Percentiles rank a stretch among this genome's conserved stretches.
These are phyloP conservation scores for Neoaliturus tenellus DNA, from an alignment of 2,888 invertebrate species.

Conservation along the genomic window DNA sequence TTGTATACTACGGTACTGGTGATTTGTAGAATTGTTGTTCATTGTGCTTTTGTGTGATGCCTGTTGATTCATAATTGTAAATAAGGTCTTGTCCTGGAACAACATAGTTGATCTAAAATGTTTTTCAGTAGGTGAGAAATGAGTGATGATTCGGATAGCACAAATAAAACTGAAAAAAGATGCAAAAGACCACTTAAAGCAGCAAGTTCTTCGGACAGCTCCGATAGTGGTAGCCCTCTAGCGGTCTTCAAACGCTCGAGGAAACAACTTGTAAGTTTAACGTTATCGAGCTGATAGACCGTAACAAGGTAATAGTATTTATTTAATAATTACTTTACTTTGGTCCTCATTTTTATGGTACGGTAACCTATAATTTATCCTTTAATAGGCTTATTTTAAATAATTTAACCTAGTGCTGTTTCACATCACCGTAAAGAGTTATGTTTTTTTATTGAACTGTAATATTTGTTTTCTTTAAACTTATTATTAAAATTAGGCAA, in stretches of 20 bases:
- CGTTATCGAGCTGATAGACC: slow-evolving; percentile 2
- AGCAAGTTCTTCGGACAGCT: slow-evolving; percentile 48
- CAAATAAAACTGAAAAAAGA: slow-evolving; percentile 46
- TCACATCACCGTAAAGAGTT: neutral
- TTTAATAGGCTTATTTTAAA: neutral
- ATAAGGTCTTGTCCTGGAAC: neutral
- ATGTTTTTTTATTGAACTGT: too few species aligned
- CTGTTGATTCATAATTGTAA: neutral
- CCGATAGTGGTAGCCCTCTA: slow-evolving; percentile 41
- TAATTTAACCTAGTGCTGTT: neutral
- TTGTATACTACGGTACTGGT: neutral
- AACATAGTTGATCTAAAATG: slow-evolving; percentile 45
- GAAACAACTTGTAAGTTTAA: slow-evolving; percentile 55
- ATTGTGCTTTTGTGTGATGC: neutral
- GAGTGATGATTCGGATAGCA: slow-evolving; percentile 55
- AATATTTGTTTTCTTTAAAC: too few species aligned
- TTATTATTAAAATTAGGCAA: too few species aligned
- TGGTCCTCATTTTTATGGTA: neutral
- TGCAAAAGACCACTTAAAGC: slow-evolving; percentile 48
- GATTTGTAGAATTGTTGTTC: neutral
- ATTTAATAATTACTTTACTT: neutral
- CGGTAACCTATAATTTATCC: neutral
- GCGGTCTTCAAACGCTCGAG: slow-evolving; percentile 18
- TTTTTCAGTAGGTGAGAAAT: slow-evolving; percentile 57
- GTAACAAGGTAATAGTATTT: slow-evolving; percentile 23